Base-by-base conservation (phyloP, 2,113 vertebrate genomes). In the Cairina moschata region DNA sequence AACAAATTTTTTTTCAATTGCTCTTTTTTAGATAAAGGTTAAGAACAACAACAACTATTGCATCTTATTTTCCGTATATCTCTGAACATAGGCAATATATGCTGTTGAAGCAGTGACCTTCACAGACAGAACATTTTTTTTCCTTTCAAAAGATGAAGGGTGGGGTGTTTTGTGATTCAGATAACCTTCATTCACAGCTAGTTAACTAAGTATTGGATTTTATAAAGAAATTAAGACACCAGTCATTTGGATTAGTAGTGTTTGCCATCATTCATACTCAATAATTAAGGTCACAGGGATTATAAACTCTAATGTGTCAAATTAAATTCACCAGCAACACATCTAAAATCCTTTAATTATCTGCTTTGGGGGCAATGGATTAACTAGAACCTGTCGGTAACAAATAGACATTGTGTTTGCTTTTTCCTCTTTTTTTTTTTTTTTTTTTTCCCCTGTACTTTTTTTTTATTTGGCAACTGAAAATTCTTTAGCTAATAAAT, bases 231-330 rank as follows among this genome's bases (percentile, higher is more conserved):
- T 97, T 96, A 97, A 97, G 77, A 93, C 32, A 94, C 23, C 22
- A 92, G 67, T 25, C 8, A 20, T 90, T 94, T 96, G 95, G 83
- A 97, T 97, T 97, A 97, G 79, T 63, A 96, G 29, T 97, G 79
- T 98, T 98, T 98, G 92, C 95, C 83, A 93, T 96, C 90, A 96
- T 97, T 97, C 93, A 88, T 95, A 84, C 95, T 97, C 91, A 82
- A 95, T 98, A 98, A 98, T 97, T 98, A 97, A 98, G 96, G 96
- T 98, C 94, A 94, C 17, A 91, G 65, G 89, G 83, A 84, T 97
- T 98, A 97, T 95, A 97, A 97, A 97, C 93, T 93, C 50, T 96
- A 96, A 96, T 94, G 88, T 97, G 94, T 96, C 88, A 97, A 97
- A 97, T 93, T 97, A 95, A 97, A 97, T 97, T 97, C 94, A 96